Evolutionary conservation across 2,888 invertebrate species (phyloP).

Genomic region (Polymixis flavicincta): DNA sequence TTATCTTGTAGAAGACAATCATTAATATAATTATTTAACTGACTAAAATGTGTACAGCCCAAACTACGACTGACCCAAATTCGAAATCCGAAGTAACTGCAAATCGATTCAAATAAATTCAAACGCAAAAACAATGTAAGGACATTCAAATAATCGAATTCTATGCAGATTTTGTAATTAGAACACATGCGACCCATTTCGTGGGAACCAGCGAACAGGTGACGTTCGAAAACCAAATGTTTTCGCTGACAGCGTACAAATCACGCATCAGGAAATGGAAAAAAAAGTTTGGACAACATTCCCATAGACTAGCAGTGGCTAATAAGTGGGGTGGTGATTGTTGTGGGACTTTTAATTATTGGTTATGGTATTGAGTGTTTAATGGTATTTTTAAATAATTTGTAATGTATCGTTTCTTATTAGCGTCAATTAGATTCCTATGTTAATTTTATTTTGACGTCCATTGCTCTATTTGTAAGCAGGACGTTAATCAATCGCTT

Average conservation of each 20-base stretch:
- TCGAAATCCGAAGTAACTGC: conserved; percentile 17
- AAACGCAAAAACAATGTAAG: conserved; percentile 39
- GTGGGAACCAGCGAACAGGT: conserved; percentile 86
- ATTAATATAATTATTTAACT: background rate
- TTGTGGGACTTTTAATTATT: conserved; percentile 33
- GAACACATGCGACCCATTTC: conserved; percentile 77
- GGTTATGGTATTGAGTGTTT: conserved; percentile 13
- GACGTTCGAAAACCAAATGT: conserved; percentile 80
- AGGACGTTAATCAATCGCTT: background rate
- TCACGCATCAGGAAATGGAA: conserved; percentile 82
- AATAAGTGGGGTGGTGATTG: conserved; percentile 59
- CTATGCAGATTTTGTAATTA: conserved; percentile 73
- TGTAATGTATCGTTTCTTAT: conserved; percentile 18
- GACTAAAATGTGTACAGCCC: background rate
- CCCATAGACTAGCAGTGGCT: conserved; percentile 67
- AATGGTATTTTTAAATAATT: conserved; percentile 7
- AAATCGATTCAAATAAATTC: conserved; percentile 41
- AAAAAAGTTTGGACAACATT: conserved; percentile 73
- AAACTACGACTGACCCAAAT: conserved; percentile 14
- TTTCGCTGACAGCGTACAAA: conserved; percentile 80
- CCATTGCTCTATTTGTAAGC: background rate
- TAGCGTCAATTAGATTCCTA: conserved; percentile 9
- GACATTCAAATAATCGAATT: conserved; percentile 64
- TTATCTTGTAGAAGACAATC: background rate
- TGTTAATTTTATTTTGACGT: background rate